phyloP scores from a whole-genome alignment of 2,888 invertebrate species.

The Galerucella nymphaeae region DNA sequence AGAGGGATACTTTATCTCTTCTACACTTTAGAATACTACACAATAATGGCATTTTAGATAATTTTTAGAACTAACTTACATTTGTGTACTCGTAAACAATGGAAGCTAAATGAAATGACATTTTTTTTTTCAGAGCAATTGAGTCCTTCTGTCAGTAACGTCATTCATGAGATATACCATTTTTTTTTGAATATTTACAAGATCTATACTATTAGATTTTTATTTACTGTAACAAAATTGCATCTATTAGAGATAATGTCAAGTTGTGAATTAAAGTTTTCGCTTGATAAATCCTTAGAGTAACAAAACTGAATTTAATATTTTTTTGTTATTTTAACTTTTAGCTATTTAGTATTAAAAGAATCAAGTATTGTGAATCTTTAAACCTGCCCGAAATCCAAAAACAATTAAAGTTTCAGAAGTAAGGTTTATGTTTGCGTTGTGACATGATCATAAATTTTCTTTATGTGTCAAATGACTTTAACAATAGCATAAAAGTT shows the following conservation, averaged over 20 bases:
- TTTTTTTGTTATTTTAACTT: constrained; percentile 24
- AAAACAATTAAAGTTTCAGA: constrained; percentile 32
- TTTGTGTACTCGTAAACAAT: too few relatives aligned
- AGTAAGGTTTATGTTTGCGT: constrained; percentile 34
- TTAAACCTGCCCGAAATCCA: constrained; percentile 26
- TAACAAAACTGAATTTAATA: constrained; percentile 10
- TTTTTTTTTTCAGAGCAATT: too few relatives aligned
- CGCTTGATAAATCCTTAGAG: constrained; percentile 16
- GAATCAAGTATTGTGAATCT: constrained; percentile 26
- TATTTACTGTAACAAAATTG: background rate
- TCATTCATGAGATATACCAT: too few relatives aligned
- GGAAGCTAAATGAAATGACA: too few relatives aligned
- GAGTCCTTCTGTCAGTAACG: too few relatives aligned
- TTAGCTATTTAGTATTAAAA: constrained; percentile 7
- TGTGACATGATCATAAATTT: constrained; percentile 36
- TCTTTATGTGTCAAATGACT: constrained; percentile 39
- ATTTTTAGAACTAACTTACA: too few relatives aligned
- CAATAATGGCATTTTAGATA: too few relatives aligned
- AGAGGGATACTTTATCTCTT: too few relatives aligned
- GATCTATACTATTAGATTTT: background rate
- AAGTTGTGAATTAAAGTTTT: constrained; percentile 5
- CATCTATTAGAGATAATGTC: constrained; percentile 16
- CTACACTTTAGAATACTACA: too few relatives aligned
- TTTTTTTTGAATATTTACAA: background rate
- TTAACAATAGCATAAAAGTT: constrained; percentile 40